These are phyloP conservation scores for Heterodera filipjevi DNA, from an alignment of 2,888 invertebrate species.

Conservation along the genomic window DNA sequence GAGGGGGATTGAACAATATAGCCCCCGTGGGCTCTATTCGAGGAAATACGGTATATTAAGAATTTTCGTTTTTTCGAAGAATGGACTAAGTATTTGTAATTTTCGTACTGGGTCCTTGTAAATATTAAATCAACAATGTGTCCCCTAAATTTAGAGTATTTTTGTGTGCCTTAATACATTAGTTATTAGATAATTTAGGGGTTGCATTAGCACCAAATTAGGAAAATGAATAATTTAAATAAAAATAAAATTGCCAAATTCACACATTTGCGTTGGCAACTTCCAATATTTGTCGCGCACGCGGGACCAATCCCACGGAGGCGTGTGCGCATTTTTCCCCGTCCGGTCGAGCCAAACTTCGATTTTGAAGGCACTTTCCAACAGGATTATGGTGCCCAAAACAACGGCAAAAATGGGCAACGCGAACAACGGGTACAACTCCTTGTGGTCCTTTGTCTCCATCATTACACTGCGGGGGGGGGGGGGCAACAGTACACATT, in stretches of 20 bases:
- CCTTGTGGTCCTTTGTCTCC: constrained; percentile 57
- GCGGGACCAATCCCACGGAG: constrained; percentile 63
- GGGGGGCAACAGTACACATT: too few relatives aligned
- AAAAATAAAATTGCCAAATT: not conserved
- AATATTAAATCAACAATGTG: too few relatives aligned
- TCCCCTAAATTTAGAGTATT: too few relatives aligned
- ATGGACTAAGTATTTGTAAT: too few relatives aligned
- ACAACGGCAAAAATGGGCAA: constrained; percentile 52
- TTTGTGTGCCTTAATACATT: too few relatives aligned
- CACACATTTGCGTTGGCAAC: constrained; percentile 52
- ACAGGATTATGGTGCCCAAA: constrained; percentile 52
- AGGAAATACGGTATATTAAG: too few relatives aligned
- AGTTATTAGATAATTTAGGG: too few relatives aligned
- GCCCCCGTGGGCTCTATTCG: too few relatives aligned
- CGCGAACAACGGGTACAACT: constrained; percentile 57
- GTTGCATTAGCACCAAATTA: too few relatives aligned
- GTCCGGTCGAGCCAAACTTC: constrained; percentile 63
- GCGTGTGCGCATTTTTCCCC: constrained; percentile 39
- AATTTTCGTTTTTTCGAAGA: too few relatives aligned
- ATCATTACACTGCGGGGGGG: constrained; percentile 52
- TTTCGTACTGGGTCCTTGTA: too few relatives aligned
- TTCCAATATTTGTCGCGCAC: constrained; percentile 60
- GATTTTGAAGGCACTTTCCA: constrained; percentile 54
- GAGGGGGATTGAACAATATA: too few relatives aligned
- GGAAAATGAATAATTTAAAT: not conserved